Evolutionary conservation across 2,797 vertebrate genomes (phyloP).

Genomic region (Stomatorhinus walkeri): DNA sequence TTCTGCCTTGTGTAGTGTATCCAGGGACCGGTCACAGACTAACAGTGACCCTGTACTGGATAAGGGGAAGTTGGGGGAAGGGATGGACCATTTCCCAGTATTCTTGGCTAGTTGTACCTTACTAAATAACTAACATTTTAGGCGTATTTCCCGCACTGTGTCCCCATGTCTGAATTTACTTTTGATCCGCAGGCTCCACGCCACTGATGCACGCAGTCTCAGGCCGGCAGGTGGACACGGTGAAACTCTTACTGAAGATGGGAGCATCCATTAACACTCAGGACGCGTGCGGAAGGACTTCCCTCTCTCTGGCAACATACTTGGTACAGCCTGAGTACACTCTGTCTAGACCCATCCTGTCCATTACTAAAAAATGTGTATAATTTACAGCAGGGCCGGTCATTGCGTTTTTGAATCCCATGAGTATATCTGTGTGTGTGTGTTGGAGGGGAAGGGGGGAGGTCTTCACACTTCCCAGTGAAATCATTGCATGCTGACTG

Average conservation of each 20-base stretch:
- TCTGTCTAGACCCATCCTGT: background rate
- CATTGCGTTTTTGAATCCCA: background rate
- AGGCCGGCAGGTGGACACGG: slow-evolving; percentile 77
- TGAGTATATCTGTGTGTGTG: background rate
- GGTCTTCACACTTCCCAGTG: background rate
- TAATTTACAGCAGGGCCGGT: background rate
- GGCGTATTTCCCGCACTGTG: background rate
- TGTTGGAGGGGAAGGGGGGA: background rate
- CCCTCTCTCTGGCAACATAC: slow-evolving; percentile 76
- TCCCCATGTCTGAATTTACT: background rate
- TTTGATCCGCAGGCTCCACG: slow-evolving; percentile 63
- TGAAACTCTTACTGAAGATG: slow-evolving; percentile 82
- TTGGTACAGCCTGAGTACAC: slow-evolving; percentile 54
- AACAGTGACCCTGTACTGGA: background rate
- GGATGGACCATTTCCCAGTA: background rate
- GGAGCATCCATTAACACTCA: slow-evolving; percentile 80
- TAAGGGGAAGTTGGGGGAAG: background rate
- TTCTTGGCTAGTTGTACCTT: background rate
- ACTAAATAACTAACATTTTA: background rate
- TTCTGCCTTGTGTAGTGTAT: background rate
- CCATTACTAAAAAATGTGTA: background rate
- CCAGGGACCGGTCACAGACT: background rate
- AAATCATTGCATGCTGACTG: background rate
- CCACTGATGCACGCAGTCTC: slow-evolving; percentile 84
- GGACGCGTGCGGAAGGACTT: slow-evolving; percentile 73